Evolutionary conservation across 2,888 invertebrate genomes (phyloP).

Genomic region (Rhopalosiphum nymphaeae): DNA sequence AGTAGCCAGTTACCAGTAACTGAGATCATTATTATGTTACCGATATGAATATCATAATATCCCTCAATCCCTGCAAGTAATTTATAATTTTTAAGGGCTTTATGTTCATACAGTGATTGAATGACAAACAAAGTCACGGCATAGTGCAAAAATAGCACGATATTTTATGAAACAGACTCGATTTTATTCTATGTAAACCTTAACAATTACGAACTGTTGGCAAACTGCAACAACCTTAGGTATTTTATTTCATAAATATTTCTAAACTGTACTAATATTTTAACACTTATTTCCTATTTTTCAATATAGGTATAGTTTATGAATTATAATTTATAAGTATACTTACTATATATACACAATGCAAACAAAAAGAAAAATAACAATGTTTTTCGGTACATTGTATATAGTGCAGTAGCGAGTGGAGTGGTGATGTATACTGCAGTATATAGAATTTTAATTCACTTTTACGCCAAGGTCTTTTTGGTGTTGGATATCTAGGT

Average conservation of each 20-base stretch:
- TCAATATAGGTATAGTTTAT: background rate
- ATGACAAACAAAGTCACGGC: background rate
- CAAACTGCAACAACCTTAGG: background rate
- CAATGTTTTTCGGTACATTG: background rate
- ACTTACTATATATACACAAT: background rate
- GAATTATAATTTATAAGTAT: background rate
- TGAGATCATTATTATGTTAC: background rate
- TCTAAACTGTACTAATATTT: background rate
- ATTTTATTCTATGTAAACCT: background rate
- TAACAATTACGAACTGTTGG: background rate
- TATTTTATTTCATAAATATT: background rate
- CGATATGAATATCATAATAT: background rate
- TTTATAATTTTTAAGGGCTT: background rate
- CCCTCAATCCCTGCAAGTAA: background rate
- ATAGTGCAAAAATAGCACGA: background rate
- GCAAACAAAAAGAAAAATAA: background rate
- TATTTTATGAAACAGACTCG: background rate
- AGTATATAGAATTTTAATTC: constrained; percentile 23
- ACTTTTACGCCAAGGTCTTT: constrained; percentile 38
- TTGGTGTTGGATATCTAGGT: constrained; percentile 30
- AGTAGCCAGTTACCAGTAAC: background rate
- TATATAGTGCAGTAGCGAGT: too few relatives aligned
- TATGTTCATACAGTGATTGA: background rate
- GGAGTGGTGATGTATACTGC: background rate
- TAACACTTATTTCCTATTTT: background rate